These are phyloP conservation scores for Pleuronectes platessa DNA, from an alignment of 2,113 vertebrate species.

Conservation along the genomic window DNA sequence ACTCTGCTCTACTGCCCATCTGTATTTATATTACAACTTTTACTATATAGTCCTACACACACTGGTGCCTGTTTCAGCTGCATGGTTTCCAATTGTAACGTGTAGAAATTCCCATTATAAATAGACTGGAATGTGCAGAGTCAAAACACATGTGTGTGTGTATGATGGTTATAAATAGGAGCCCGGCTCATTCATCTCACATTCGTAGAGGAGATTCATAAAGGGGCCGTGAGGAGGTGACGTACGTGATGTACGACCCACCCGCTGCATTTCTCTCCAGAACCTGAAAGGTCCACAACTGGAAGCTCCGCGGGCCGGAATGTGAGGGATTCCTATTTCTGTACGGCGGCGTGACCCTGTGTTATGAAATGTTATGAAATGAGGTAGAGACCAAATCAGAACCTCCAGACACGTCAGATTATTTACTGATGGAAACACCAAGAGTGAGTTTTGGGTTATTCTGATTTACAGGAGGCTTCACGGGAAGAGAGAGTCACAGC, in stretches of 20 bases:
- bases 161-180: conserved; percentile 71
- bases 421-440: too few species aligned
- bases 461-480: neutral
- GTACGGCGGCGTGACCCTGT: conserved; percentile 39
- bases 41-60: neutral
- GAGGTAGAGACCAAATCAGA: neutral
- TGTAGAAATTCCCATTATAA: conserved; percentile 60
- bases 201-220: conserved; percentile 67
- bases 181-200: conserved; percentile 61
- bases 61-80: too few species aligned
- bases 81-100: conserved; percentile 42
- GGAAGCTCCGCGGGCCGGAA: conserved; percentile 59
- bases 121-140: conserved; percentile 74
- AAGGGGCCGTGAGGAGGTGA: conserved; percentile 59
- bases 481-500: neutral
- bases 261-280: neutral
- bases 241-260: conserved; percentile 32
- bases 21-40: too few species aligned
- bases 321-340: conserved; percentile 62
- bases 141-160: conserved; percentile 31
- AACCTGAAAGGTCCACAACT: conserved; percentile 51
- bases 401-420: too few species aligned
- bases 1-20: too few species aligned
- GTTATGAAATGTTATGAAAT: too few species aligned
- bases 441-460: too few species aligned